Evolutionary conservation across 2,888 invertebrate species (phyloP).

Genomic region (Parapristionchus giblindavisi): DNA sequence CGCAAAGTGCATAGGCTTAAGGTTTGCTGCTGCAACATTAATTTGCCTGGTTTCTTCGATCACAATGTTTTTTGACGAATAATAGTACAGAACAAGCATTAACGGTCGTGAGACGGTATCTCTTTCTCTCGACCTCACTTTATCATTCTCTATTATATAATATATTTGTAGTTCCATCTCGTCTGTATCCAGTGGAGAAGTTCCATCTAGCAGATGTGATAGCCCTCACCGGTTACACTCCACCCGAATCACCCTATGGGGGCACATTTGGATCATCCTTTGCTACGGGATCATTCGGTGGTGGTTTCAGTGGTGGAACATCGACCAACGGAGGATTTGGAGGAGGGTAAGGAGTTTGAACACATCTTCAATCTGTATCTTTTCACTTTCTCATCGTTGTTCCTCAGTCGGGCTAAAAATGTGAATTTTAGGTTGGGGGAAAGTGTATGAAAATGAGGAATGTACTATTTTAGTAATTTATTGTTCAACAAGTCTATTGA

Average conservation of each 20-base stretch:
- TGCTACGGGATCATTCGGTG: not conserved
- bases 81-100: not conserved
- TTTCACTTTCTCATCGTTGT: too few relatives aligned
- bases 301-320: constrained; percentile 34
- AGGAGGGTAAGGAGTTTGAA: too few relatives aligned
- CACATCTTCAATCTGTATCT: too few relatives aligned
- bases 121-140: not conserved
- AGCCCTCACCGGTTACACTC: constrained; percentile 60
- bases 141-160: not conserved
- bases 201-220: constrained; percentile 62
- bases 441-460: too few relatives aligned
- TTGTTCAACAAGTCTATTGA: too few relatives aligned
- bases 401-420: too few relatives aligned
- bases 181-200: constrained; percentile 58
- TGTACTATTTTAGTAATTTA: too few relatives aligned
- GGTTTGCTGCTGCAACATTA: too few relatives aligned
- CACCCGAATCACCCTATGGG: constrained; percentile 39
- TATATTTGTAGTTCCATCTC: constrained; percentile 56
- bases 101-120: not conserved
- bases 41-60: too few relatives aligned
- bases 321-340: constrained; percentile 9
- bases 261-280: not conserved
- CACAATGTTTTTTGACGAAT: too few relatives aligned
- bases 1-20: too few relatives aligned
- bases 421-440: too few relatives aligned